phyloP scores from a whole-genome alignment of 1,140 invertebrate genomes.

The Acromyrmex charruanus region DNA sequence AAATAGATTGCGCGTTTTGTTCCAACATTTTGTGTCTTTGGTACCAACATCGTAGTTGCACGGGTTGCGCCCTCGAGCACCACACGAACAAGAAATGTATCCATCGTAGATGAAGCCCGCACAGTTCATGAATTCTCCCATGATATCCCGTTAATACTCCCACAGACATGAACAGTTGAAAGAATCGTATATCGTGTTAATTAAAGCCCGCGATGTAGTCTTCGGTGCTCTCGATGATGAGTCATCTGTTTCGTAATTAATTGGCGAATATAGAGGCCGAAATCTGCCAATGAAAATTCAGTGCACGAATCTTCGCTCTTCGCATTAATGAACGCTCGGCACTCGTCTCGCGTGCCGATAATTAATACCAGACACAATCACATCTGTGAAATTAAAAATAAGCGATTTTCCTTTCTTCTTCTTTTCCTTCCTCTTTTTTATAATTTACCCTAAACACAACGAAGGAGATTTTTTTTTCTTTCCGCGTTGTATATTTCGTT shows the following conservation, averaged over 20 bases:
- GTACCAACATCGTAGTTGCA: not conserved
- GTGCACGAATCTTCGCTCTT: not conserved
- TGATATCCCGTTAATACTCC: not conserved
- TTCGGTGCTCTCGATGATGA: not conserved
- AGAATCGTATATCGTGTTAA: conserved; percentile 32
- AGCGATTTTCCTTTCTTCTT: not conserved
- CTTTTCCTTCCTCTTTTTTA: not conserved
- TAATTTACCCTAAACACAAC: not conserved
- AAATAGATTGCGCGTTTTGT: conserved; percentile 1
- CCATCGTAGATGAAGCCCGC: not conserved
- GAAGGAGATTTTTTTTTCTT: not conserved
- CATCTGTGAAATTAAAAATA: not conserved
- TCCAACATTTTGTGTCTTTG: not conserved
- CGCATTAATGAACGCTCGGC: not conserved
- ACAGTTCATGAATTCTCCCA: not conserved
- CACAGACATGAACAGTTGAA: conserved; percentile 12
- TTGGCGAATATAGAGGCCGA: not conserved
- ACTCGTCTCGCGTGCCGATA: not conserved
- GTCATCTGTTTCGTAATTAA: conserved; percentile 37
- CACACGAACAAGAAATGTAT: not conserved
- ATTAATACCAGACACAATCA: not conserved
- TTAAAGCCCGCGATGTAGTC: conserved; percentile 29
- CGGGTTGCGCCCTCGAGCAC: not conserved
- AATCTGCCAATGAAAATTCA: conserved; percentile 29
- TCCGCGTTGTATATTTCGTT: not conserved